Evolutionary conservation across 2,888 invertebrate genomes (phyloP).

Genomic region (Lasiommata megera): DNA sequence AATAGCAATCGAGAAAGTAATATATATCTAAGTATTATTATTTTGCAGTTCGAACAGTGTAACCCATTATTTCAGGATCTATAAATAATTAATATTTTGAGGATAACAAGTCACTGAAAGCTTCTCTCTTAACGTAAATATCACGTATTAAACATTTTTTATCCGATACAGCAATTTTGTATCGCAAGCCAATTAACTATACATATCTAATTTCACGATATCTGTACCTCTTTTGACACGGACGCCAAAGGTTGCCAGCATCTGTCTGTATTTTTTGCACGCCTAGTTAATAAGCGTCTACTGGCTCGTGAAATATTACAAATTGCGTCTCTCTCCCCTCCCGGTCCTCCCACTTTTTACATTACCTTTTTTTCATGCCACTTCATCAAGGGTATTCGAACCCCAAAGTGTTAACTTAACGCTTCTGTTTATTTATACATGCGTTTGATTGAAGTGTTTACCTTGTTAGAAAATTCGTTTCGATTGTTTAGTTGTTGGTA

Average conservation of each 20-base stretch:
- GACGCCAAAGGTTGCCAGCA: constrained; percentile 44
- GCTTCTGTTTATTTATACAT: constrained; percentile 40
- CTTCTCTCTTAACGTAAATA: too few relatives aligned
- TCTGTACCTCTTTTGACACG: neutral
- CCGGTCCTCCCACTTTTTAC: constrained; percentile 57
- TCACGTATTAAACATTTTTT: neutral
- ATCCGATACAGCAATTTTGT: neutral
- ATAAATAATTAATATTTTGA: too few relatives aligned
- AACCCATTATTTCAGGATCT: too few relatives aligned
- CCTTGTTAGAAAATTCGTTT: neutral
- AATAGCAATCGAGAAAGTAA: too few relatives aligned
- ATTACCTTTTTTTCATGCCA: constrained; percentile 60
- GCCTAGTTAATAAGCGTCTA: constrained; percentile 80
- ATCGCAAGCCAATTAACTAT: neutral
- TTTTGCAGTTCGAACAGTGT: too few relatives aligned
- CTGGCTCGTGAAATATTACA: constrained; percentile 82
- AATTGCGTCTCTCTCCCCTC: constrained; percentile 67
- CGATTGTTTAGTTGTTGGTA: too few relatives aligned
- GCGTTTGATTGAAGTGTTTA: constrained; percentile 30
- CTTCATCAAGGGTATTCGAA: constrained; percentile 48
- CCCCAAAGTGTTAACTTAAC: constrained; percentile 60
- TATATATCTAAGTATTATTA: too few relatives aligned
- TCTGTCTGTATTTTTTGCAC: constrained; percentile 70
- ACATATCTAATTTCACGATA: neutral
- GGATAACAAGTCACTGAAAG: too few relatives aligned